Conservation (phyloP, 2,113 vertebrate species). For the Dromaius novaehollandiae region DNA sequence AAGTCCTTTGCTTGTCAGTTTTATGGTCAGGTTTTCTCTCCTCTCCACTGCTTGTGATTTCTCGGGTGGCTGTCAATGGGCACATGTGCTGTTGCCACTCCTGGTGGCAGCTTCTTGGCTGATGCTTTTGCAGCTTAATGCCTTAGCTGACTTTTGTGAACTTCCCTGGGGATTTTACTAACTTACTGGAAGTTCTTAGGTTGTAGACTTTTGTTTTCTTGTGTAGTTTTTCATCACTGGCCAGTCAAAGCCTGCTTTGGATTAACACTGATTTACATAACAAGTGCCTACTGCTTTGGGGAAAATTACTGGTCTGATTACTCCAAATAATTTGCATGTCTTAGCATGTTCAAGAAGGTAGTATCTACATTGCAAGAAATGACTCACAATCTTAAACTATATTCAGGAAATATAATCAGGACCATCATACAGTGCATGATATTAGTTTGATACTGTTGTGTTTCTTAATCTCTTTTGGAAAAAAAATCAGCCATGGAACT, state of each 20-base stretch:
- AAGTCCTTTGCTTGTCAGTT: background rate
- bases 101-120: background rate
- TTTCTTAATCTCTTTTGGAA: background rate
- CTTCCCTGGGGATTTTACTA: background rate
- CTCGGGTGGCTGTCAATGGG: background rate
- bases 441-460: background rate
- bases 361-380: background rate
- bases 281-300: background rate
- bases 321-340: background rate
- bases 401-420: background rate
- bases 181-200: background rate
- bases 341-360: background rate
- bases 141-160: background rate
- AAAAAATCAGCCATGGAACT: background rate
- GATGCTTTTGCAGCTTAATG: background rate
- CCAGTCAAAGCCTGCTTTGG: background rate
- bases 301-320: background rate
- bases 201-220: background rate
- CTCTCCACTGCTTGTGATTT: background rate
- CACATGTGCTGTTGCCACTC: background rate
- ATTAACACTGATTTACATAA: constrained; percentile 3
- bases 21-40: background rate
- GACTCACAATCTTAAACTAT: background rate
- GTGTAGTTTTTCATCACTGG: background rate
- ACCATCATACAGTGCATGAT: background rate